Evolutionary conservation across 2,888 invertebrate genomes (phyloP).

Genomic region (Dioctria linearis): DNA sequence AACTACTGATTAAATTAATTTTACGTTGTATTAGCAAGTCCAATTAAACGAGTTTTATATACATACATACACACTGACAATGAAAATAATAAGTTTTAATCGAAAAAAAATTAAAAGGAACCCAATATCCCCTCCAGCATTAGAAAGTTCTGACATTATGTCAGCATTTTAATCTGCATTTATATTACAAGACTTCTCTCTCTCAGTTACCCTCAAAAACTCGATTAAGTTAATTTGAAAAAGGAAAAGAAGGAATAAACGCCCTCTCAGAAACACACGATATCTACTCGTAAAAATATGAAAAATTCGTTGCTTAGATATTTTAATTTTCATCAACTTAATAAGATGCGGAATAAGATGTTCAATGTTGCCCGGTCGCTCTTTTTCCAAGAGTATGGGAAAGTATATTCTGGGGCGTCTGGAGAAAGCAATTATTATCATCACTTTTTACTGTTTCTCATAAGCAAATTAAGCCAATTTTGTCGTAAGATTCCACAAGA

Average conservation of each 20-base stretch:
- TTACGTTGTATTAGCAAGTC: too few species aligned
- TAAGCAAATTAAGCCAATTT: conserved; percentile 26
- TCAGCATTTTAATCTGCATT: conserved; percentile 39
- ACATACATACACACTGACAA: too few species aligned
- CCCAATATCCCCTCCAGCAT: neutral
- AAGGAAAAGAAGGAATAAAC: conserved; percentile 35
- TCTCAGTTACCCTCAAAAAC: conserved; percentile 9
- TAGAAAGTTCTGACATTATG: conserved; percentile 16
- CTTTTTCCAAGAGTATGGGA: neutral
- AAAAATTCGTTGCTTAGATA: conserved; percentile 12
- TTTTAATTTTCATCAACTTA: conserved; percentile 26
- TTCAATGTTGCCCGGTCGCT: neutral
- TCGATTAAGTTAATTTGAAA: conserved; percentile 37
- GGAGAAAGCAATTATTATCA: conserved; percentile 8
- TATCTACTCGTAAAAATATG: conserved; percentile 20
- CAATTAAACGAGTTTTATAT: too few species aligned
- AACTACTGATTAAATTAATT: too few species aligned
- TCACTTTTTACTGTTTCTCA: conserved; percentile 32
- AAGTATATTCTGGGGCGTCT: too few species aligned
- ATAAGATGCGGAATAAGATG: conserved; percentile 10
- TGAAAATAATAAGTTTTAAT: too few species aligned
- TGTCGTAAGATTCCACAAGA: conserved; percentile 18
- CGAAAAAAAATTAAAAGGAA: too few species aligned
- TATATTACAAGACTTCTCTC: conserved; percentile 16
- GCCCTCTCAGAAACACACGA: conserved; percentile 1